Evolutionary conservation across 2,797 vertebrate species (phyloP).

Genomic region (Coluber constrictor): DNA sequence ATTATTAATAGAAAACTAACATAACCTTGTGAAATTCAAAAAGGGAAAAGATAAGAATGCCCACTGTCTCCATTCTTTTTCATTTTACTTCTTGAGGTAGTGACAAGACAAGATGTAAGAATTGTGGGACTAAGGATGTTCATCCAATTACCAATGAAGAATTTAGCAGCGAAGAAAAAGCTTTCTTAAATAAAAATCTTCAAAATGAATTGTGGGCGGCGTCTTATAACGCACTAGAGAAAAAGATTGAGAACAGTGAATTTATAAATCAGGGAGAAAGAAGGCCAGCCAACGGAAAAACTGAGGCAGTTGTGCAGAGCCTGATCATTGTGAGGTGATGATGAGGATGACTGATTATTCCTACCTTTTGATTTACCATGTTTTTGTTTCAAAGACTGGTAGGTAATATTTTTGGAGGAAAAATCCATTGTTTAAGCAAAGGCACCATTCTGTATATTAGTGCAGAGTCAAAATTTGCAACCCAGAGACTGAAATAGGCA

Average conservation of each 20-base stretch:
- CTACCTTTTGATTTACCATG: not conserved
- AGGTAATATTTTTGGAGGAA: not conserved
- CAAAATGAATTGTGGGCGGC: not conserved
- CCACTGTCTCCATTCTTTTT: not conserved
- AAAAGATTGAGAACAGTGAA: not conserved
- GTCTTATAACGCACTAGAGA: not conserved
- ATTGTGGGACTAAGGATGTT: not conserved
- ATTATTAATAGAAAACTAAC: not conserved
- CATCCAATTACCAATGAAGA: not conserved
- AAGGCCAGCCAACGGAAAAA: not conserved
- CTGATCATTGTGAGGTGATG: not conserved
- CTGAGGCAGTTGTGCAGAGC: not conserved
- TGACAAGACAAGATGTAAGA: not conserved
- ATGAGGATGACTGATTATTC: not conserved
- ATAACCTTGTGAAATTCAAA: not conserved
- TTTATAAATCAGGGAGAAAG: not conserved
- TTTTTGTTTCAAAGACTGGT: conserved; percentile 12
- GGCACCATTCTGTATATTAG: not conserved
- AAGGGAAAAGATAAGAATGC: not conserved
- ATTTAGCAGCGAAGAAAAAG: not conserved
- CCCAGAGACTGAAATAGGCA: not conserved
- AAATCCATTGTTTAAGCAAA: not conserved
- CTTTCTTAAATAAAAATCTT: not conserved
- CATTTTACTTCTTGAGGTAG: not conserved
- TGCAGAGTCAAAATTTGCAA: not conserved